Evolutionary conservation across 2,797 vertebrate species (phyloP).

Genomic region (Netta rufina): DNA sequence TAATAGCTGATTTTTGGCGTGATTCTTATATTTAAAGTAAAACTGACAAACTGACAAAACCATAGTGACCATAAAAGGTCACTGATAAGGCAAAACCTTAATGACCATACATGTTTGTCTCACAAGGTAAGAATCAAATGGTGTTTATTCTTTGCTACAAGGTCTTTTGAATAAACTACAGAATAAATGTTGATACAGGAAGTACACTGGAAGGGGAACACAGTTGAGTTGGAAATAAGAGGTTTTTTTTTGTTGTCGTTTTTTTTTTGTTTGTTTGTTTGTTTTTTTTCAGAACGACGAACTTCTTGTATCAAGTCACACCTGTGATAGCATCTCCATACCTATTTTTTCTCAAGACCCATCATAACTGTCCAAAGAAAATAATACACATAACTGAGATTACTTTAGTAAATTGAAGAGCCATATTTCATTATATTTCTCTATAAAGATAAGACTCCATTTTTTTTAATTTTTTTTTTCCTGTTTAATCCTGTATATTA

Average conservation of each 20-base stretch:
- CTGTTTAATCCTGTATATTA: not conserved
- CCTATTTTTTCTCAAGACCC: not conserved
- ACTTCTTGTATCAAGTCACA: not conserved
- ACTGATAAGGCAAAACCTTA: not conserved
- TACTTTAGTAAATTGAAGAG: not conserved
- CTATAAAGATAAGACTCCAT: not conserved
- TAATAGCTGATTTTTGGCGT: not conserved
- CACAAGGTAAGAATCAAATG: not conserved
- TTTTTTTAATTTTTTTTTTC: not conserved
- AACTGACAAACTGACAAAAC: not conserved
- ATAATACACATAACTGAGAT: not conserved
- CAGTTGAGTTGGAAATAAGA: not conserved
- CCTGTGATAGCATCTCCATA: not conserved
- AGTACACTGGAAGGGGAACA: not conserved
- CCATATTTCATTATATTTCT: not conserved
- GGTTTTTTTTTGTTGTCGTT: not conserved
- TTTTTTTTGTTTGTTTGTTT: not conserved
- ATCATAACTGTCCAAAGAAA: not conserved
- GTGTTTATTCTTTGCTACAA: not conserved
- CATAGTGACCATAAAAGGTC: not conserved
- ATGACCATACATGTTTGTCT: not conserved
- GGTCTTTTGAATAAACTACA: not conserved
- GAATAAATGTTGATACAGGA: not conserved
- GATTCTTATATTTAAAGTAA: not conserved
- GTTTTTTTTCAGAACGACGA: not conserved